Evolutionary conservation across 2,797 vertebrate species (phyloP).

Genomic region (Thunnus albacares): DNA sequence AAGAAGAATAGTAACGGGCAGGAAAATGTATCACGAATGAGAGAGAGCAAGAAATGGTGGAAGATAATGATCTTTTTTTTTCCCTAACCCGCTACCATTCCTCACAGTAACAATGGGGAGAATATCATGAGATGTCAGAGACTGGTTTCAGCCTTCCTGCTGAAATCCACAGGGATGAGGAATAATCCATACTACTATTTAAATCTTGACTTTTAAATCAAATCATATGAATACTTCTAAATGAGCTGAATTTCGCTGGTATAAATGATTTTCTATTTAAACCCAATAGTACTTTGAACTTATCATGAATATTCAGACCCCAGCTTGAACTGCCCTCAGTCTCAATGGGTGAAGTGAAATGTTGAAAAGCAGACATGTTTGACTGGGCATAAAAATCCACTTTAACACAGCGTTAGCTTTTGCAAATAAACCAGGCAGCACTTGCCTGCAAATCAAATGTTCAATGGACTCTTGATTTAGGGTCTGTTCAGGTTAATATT

Average conservation of each 20-base stretch:
- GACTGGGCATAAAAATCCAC: constrained; percentile 64
- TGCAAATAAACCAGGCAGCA: constrained; percentile 50
- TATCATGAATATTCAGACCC: constrained; percentile 64
- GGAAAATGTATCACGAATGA: constrained; percentile 8
- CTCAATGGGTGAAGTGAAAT: constrained; percentile 45
- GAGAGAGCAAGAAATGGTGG: constrained; percentile 6
- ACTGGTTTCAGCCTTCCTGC: constrained; percentile 16
- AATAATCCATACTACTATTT: constrained; percentile 56
- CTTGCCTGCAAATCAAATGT: constrained; percentile 29
- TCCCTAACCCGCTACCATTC: constrained; percentile 41
- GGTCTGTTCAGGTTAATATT: constrained; percentile 45
- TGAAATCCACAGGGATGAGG: constrained; percentile 47
- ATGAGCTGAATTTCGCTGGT: constrained; percentile 31
- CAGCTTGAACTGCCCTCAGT: constrained; percentile 54
- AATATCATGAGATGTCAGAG: constrained; percentile 45
- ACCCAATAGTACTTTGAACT: constrained; percentile 42
- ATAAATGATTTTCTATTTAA: constrained; percentile 19
- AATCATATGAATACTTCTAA: constrained; percentile 31
- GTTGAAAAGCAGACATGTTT: constrained; percentile 57
- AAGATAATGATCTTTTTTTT: constrained; percentile 57
- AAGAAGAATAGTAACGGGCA: constrained; percentile 11
- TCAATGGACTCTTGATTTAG: constrained; percentile 26
- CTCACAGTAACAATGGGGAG: constrained; percentile 39
- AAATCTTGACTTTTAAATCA: constrained; percentile 56
- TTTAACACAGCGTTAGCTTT: constrained; percentile 69